Conservation (phyloP, 2,113 vertebrate species). For the Piliocolobus tephrosceles region DNA sequence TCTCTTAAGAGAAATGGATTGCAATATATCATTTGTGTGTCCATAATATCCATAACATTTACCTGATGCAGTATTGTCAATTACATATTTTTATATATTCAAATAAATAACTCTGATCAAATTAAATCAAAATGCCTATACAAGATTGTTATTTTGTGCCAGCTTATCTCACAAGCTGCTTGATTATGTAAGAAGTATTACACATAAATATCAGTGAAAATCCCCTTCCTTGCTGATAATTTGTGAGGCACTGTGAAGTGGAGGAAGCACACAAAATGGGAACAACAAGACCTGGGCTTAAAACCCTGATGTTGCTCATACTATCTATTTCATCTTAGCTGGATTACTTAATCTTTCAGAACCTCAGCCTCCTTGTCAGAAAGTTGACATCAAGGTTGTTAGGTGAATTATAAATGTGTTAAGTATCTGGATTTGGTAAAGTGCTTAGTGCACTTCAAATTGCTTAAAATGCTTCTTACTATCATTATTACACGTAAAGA, state of each 20-base stretch:
- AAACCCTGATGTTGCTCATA: background rate
- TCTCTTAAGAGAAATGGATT: background rate
- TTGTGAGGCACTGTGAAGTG: background rate
- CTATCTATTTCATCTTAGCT: background rate
- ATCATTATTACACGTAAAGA: background rate
- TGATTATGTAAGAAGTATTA: background rate
- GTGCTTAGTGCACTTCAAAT: background rate
- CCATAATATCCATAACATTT: background rate
- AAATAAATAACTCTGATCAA: background rate
- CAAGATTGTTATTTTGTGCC: background rate
- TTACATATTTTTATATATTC: background rate
- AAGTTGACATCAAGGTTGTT: background rate
- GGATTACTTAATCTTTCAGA: background rate
- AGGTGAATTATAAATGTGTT: background rate
- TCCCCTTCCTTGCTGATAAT: background rate
- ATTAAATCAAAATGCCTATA: background rate
- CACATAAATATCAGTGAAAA: background rate
- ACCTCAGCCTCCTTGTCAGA: background rate
- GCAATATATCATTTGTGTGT: background rate
- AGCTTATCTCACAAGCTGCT: background rate
- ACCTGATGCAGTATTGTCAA: background rate
- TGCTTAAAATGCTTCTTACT: background rate
- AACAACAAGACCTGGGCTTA: background rate
- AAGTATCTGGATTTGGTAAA: background rate
- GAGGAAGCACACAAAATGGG: background rate